Evolutionary conservation across 2,113 vertebrate genomes (phyloP).

Genomic region (Rutilus rutilus): DNA sequence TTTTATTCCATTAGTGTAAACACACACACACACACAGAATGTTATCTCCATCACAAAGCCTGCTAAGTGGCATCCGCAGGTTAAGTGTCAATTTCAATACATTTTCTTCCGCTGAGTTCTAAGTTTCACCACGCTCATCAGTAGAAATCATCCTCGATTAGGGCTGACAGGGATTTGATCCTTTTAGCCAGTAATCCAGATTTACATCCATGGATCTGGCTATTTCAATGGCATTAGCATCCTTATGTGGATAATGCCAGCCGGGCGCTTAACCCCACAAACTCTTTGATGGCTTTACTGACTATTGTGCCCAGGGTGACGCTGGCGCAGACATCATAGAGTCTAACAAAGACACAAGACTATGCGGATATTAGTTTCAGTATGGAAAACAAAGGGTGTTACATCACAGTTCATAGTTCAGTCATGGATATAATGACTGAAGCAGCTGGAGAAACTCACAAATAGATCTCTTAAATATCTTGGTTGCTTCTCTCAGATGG

Average conservation of each 20-base stretch:
- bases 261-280: conserved; percentile 48
- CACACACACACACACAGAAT: conserved; percentile 43
- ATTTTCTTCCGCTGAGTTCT: conserved; percentile 60
- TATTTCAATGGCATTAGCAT: conserved; percentile 70
- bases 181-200: conserved; percentile 71
- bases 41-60: conserved; percentile 46
- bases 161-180: conserved; percentile 69
- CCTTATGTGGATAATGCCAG: conserved; percentile 63
- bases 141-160: conserved; percentile 70
- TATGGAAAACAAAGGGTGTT: conserved; percentile 14
- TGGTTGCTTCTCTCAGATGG: neutral
- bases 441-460: neutral
- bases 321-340: conserved; percentile 28
- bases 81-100: conserved; percentile 73
- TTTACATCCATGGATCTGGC: conserved; percentile 76
- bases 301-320: neutral
- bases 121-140: conserved; percentile 59
- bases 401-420: conserved; percentile 14
- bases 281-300: conserved; percentile 48
- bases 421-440: neutral
- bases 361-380: neutral
- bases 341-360: conserved; percentile 23
- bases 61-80: conserved; percentile 64
- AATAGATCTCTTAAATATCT: conserved; percentile 7
- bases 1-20: conserved; percentile 35